Evolutionary conservation across 1,140 invertebrate species (phyloP), one percentile per base, ranked within the genome.

Genomic region (Panagrolaimus sp.): DNA sequence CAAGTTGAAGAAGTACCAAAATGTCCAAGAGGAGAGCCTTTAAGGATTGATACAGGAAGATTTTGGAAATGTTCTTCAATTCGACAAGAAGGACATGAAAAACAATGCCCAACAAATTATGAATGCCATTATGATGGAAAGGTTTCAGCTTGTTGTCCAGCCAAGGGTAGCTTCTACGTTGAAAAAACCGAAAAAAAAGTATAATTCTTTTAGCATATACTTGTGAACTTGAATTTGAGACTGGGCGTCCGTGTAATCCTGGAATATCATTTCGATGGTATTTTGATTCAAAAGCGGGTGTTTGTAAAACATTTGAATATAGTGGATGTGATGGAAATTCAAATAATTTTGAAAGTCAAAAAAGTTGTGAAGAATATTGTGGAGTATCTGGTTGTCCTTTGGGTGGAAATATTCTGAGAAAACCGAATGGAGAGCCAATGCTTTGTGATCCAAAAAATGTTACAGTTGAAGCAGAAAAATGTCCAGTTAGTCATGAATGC

Each of bases 41-140:
- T 75, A 16, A 38, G 66, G 23, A 25, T 76, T 7, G 65, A 67
- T 14, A 61, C 69, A 14, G 74, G 74, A 16, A 5, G 53, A 25
- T 76, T 62, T 47, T 74, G 73, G 73, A 76, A 64, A 14, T 74
- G 73, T 61, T 42, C 63, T 11, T 31, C 65, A 44, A 42, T 25
- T 7, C 31, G n/a, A 20, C 47, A 51, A 20, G 63, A 51, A 31
- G 44, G 57, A 13, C 9, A 31, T 11, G 51, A 20, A 23, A 20
- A 57, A 57, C 51, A 57, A 13, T 75, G 74, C 45, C 74, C 74
- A 13, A 44, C 72, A 42, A 51, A 76, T 47, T 73, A 73, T 47
- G 74, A 75, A 62, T 75, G 74, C 42, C 11, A 57, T 63, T 75
- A 62, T 42, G 72, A 75, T 45, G 74, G 71, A 27, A 73, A 64